Percentiles rank a stretch among this genome's conserved stretches.
These are phyloP conservation scores for Cynocephalus volans DNA, from an alignment of 2,113 vertebrate genomes.

Conservation along the genomic window DNA sequence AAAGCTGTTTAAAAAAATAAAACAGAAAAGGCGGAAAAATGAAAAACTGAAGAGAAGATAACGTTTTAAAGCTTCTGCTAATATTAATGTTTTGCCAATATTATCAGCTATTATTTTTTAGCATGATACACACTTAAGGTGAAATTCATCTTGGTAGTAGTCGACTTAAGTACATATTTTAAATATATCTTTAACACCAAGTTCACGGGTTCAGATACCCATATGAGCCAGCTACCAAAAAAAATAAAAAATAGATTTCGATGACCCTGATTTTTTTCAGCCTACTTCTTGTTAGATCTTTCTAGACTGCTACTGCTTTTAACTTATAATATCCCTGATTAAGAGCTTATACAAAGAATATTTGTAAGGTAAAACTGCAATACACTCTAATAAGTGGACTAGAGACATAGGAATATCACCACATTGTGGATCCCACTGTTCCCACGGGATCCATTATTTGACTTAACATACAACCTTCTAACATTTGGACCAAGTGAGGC, in stretches of 20 bases:
- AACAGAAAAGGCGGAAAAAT: neutral
- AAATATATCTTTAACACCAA: neutral
- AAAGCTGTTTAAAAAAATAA: neutral
- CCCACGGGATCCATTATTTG: neutral
- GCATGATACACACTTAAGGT: neutral
- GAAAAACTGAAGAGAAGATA: neutral
- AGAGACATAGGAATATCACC: neutral
- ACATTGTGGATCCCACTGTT: neutral
- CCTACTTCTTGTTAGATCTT: neutral
- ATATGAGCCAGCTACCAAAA: too few species aligned
- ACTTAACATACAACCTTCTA: neutral
- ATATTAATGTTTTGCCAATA: neutral
- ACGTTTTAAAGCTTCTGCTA: neutral
- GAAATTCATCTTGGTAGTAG: neutral
- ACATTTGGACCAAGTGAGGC: neutral
- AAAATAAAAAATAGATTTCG: too few species aligned
- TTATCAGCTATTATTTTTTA: slow-evolving; percentile 15
- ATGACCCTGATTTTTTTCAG: neutral
- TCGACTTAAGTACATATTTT: neutral
- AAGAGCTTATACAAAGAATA: neutral
- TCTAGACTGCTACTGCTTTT: neutral
- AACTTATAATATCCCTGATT: neutral
- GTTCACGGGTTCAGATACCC: neutral
- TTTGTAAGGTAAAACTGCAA: neutral
- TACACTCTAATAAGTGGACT: neutral